These are phyloP conservation scores for Drosophila sulfurigaster DNA, from an alignment of 1,140 invertebrate species.

Conservation along the genomic window DNA sequence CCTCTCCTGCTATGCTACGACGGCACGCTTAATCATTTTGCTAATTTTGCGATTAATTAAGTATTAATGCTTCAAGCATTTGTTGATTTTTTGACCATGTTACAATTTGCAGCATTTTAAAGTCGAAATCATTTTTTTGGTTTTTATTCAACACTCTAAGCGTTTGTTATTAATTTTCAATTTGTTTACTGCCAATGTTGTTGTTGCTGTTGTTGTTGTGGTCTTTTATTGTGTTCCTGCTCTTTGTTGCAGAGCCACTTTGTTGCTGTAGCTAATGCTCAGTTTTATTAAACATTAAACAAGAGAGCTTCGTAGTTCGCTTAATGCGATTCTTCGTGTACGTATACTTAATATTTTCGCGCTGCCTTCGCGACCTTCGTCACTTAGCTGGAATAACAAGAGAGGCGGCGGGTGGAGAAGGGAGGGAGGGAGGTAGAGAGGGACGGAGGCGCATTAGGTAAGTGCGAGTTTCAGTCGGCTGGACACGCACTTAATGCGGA, in stretches of 20 bases:
- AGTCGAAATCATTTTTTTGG: slow-evolving; percentile 40
- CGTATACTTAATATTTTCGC: slow-evolving; percentile 63
- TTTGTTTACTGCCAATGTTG: slow-evolving; percentile 46
- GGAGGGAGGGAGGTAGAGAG: slow-evolving; percentile 1
- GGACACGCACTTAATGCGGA: slow-evolving; percentile 54
- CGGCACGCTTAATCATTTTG: slow-evolving; percentile 18
- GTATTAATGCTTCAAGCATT: slow-evolving; percentile 34
- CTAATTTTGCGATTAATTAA: slow-evolving; percentile 41
- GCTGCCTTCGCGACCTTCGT: slow-evolving; percentile 59
- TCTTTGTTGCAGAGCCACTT: slow-evolving; percentile 59
- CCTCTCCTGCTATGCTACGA: not conserved
- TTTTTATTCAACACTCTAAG: slow-evolving; percentile 24
- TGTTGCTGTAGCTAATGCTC: slow-evolving; percentile 57
- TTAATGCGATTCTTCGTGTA: slow-evolving; percentile 69
- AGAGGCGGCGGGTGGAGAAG: not conserved
- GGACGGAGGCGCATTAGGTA: slow-evolving; percentile 55
- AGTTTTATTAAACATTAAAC: slow-evolving; percentile 70
- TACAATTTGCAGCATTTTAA: slow-evolving; percentile 56
- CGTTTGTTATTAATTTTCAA: slow-evolving; percentile 51
- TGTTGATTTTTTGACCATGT: slow-evolving; percentile 52
- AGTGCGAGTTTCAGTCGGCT: slow-evolving; percentile 49
- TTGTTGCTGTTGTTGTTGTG: slow-evolving; percentile 34
- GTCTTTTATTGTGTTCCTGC: slow-evolving; percentile 55
- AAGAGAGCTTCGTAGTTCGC: slow-evolving; percentile 59
- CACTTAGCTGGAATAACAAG: slow-evolving; percentile 4